Percentiles rank a stretch among this genome's conserved stretches.
Evolutionary conservation across 2,113 vertebrate species (phyloP).

Genomic region (Hippocampus guttulatus): DNA sequence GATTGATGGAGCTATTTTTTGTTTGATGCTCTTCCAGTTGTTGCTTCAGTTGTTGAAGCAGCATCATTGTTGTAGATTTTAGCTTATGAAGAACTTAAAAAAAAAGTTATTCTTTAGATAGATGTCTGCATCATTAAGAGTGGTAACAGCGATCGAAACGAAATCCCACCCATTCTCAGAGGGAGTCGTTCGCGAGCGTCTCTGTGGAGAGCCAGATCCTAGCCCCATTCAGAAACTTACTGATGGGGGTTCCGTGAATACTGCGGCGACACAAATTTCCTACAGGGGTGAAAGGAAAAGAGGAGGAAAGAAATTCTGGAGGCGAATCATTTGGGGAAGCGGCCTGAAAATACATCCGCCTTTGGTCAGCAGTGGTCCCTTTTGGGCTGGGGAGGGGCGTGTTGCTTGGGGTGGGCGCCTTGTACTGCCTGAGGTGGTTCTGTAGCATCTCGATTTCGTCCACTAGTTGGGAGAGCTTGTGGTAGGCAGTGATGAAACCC

Average conservation of each 20-base stretch:
- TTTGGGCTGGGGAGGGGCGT: conserved; percentile 50
- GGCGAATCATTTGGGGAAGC: conserved; percentile 49
- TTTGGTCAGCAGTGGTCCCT: conserved; percentile 63
- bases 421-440: conserved; percentile 78
- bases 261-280: conserved; percentile 89
- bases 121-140: conserved; percentile 35
- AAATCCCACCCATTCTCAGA: conserved; percentile 46
- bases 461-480: conserved; percentile 81
- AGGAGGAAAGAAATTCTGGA: conserved; percentile 87
- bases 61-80: conserved; percentile 40
- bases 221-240: conserved; percentile 92
- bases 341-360: conserved; percentile 86
- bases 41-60: conserved; percentile 35
- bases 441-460: conserved; percentile 86
- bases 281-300: conserved; percentile 89
- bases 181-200: conserved; percentile 85
- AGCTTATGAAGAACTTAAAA: conserved; percentile 42
- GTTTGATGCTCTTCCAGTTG: conserved; percentile 7
- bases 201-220: conserved; percentile 96
- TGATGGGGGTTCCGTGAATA: conserved; percentile 87
- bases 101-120: conserved; percentile 26
- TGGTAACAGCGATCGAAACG: conserved; percentile 36
- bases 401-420: conserved; percentile 52
- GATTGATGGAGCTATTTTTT: neutral
- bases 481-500: conserved; percentile 80